These are phyloP conservation scores for Elaphurus davidianus DNA, from an alignment of 2,113 vertebrate genomes.

Conservation along the genomic window DNA sequence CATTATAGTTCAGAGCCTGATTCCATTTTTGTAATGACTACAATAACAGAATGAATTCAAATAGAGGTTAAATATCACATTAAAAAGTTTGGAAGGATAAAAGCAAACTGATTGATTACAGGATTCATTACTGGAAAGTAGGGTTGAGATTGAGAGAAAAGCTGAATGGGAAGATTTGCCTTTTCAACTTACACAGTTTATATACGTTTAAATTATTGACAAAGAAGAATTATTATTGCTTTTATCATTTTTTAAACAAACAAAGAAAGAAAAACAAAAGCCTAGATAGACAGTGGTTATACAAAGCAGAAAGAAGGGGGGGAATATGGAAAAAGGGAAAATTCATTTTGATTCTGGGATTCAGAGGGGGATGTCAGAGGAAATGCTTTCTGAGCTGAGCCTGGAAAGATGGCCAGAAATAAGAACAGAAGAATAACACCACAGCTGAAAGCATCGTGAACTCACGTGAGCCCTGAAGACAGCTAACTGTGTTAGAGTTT, in stretches of 20 bases:
- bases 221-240: background rate
- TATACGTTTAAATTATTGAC: background rate
- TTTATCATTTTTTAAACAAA: background rate
- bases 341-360: background rate
- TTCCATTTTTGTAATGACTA: background rate
- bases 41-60: background rate
- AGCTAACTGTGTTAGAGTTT: background rate
- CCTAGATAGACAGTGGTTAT: background rate
- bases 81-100: background rate
- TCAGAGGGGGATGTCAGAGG: background rate
- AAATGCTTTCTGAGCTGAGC: background rate
- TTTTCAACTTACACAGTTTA: background rate
- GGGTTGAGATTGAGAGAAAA: background rate
- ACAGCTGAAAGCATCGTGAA: background rate
- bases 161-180: background rate
- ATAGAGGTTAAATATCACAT: background rate
- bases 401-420: background rate
- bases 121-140: background rate
- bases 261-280: background rate
- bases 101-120: background rate
- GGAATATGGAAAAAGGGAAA: background rate
- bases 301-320: background rate
- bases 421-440: background rate
- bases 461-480: background rate
- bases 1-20: accelerated